Evolutionary conservation across 1,140 invertebrate genomes (phyloP), one percentile per base, ranked within the genome.

Genomic region (Tetragnatha versicolor): DNA sequence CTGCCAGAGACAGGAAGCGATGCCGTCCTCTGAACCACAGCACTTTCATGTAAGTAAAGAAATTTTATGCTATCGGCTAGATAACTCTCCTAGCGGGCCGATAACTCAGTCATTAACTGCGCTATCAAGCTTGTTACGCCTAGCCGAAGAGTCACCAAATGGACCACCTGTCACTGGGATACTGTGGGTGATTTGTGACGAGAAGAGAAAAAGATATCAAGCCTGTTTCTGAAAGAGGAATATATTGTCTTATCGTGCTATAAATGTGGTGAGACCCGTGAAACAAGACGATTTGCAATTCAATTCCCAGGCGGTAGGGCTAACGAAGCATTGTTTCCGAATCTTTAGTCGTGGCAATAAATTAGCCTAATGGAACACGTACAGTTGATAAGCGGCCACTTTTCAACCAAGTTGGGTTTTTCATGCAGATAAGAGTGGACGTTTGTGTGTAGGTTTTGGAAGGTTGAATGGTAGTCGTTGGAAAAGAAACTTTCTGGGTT

Each of bases 321-420:
- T 72, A 72, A 72, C 69, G 69, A 72, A 72, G 69, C 69, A 72
- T 72, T 72, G 69, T 72, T 72, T 72, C 35, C 17, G 5, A 72
- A 42, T 17, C 12, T 39, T 60, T 42, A 31, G 35, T 39, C 42
- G 60, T 14, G 29, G 49, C 31, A 22, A 45, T 72, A 60, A 72
- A 72, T 72, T 72, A 58, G 69, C 53, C 29, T 72, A 72, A 72
- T 72, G 69, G 49, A 31, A 58, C 51, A 58, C 69, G 33, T 72
- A 72, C 51, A 7, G n/a, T n/a, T 72, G 69, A 72, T 72, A 72
- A 72, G 51, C 33, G 55, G 12, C 7, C 27, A 29, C 25, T 58
- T 25, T 10, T 58, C n/a, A n/a, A n/a, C n/a, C n/a, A n/a, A n/a
- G n/a, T n/a, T n/a, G n/a, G n/a, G n/a, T n/a, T n/a, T n/a, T n/a